Evolutionary conservation across 2,113 vertebrate genomes (phyloP), one percentile per base, ranked within the genome.

Genomic region (Edolisoma coerulescens): DNA sequence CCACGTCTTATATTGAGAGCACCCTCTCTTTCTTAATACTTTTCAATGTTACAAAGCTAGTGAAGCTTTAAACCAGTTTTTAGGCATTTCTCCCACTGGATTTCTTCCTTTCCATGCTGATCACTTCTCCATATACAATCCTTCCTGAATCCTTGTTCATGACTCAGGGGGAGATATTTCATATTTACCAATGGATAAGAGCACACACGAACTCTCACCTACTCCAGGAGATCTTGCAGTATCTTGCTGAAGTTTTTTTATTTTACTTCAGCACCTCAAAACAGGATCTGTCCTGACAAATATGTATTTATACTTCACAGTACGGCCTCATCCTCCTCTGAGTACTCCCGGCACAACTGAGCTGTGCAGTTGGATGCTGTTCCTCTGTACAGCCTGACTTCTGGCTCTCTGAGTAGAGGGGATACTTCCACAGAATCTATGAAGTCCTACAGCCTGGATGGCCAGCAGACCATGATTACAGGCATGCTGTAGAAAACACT

Each of bases 181-280:
- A 22, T 44, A 67, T 76, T 79, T 86, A 65, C 13, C 11, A 57
- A 45, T 47, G 42, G 26, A 16, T 30, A 59, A 70, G 18, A 91
- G 24, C 20, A 74, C 35, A 79, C 6, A 37, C 0, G 0, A 47
- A 35, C 10, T 16, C 23, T 67, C 52, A 70, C 53, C 28, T 59
- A 4, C 39, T 57, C 23, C 79, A 68, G 61, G 9, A 90, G 35
- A 7, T 39, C 44, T 65, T 39, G 68, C 33, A 37, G 41, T 26
- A 22, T 5, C 68, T 89, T 70, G 17, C 19, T 81, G n/a, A 70
- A 0, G 5, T 22, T 61, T 35, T 35, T 41, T 20, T 27, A 22
- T 41, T 70, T 69, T n/a, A 50, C 18, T 80, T 56, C 42, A 76
- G 67, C 42, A 28, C 45, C 68, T 89, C 64, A n/a, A 37, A 93